These are phyloP conservation scores for Arbacia lixula DNA, from an alignment of 53 echinoderm and acorn worm species.

Conservation along the genomic window DNA sequence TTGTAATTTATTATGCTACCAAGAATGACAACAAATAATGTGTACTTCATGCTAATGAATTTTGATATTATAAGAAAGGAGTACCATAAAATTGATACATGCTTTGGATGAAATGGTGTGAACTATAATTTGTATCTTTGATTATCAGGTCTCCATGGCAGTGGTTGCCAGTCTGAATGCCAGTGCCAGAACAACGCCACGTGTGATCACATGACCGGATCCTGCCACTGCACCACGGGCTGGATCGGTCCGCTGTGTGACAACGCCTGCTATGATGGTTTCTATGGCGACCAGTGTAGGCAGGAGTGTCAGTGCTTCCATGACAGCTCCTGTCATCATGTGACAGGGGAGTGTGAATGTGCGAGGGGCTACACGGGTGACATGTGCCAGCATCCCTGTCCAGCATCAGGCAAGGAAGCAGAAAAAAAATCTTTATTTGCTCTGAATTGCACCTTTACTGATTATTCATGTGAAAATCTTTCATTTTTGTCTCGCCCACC, in stretches of 20 bases:
- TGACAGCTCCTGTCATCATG: conserved; percentile 63
- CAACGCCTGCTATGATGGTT: conserved; percentile 60
- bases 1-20: no score
- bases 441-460: no score
- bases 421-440: no score
- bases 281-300: conserved; percentile 68
- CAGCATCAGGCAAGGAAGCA: conserved; percentile 16
- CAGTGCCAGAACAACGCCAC: conserved; percentile 67
- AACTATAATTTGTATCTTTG: no score
- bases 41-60: no score
- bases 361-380: conserved; percentile 44
- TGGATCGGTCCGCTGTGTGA: conserved; percentile 69
- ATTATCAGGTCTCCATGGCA: conserved; percentile 66
- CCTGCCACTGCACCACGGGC: conserved; percentile 72
- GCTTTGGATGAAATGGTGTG: no score
- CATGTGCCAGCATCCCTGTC: conserved; percentile 43
- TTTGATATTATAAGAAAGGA: no score
- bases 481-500: no score
- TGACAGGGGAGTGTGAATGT: conserved; percentile 65
- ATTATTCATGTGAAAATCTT: no score
- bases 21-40: no score
- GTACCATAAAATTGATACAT: no score
- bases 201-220: conserved; percentile 70
- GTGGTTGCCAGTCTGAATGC: conserved; percentile 36
- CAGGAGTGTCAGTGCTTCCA: conserved; percentile 67